phyloP scores from a whole-genome alignment of 2,113 vertebrate species.

The Ophiodon elongatus region DNA sequence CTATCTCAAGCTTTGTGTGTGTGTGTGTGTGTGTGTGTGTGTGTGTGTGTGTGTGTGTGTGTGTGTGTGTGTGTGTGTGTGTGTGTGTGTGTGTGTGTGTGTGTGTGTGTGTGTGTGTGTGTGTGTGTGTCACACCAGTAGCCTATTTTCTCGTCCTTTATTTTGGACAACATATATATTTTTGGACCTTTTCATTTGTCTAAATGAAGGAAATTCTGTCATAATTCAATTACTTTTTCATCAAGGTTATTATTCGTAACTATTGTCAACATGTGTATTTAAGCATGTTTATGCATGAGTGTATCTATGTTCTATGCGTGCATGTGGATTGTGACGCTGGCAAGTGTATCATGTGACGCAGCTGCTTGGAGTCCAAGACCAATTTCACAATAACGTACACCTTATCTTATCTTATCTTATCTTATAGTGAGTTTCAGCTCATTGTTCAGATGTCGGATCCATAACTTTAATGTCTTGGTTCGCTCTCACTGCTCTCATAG shows the following conservation, averaged over 20 bases:
- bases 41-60: neutral
- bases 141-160: neutral
- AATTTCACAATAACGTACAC: neutral
- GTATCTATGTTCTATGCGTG: too few relatives aligned
- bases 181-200: neutral
- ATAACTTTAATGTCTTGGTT: neutral
- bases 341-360: too few relatives aligned
- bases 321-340: too few relatives aligned
- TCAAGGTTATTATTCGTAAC: neutral
- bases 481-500: neutral
- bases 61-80: neutral
- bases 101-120: neutral
- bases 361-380: neutral
- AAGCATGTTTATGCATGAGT: too few relatives aligned
- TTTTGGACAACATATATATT: neutral
- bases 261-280: too few relatives aligned
- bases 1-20: slow-evolving; percentile 63
- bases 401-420: neutral
- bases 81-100: slow-evolving; percentile 1
- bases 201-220: neutral
- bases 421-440: neutral
- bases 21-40: slow-evolving; percentile 19
- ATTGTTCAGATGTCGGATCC: neutral
- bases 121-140: slow-evolving; percentile 21
- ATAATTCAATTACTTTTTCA: neutral